Base-by-base conservation (phyloP, 2,797 vertebrate species). In the Lacerta bilineata region DNA sequence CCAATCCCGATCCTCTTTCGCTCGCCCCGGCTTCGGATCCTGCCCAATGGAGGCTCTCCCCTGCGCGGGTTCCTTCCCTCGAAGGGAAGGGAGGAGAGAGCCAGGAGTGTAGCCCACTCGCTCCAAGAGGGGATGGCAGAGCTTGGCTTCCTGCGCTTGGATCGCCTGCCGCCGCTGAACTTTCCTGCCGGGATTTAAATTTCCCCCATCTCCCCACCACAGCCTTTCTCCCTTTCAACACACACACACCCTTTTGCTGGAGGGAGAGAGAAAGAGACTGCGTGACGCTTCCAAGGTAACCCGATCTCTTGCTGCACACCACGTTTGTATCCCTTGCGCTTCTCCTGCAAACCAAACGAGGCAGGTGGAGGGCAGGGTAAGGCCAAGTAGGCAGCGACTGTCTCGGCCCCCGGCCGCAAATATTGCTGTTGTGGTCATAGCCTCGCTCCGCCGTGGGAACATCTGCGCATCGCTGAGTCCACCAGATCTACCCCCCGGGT, bases 281-380 rank as follows among this genome's bases (percentile, higher is more conserved):
- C 23, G 11, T 20, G 83, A 41, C 25, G 83, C 61, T 90, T 36
- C 75, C n/a, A 76, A 80, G 89, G 89, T 84, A 80, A 80, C 41
- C n/a, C 5, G 68, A 55, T n/a, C 83, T 71, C 80, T 55, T 36
- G 41, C 1, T 17, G 5, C 66, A 25, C 66, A 25, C 66, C 39
- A 6, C 61, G 27, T 39, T 46, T 50, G 17, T 87, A 5, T 25
- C 5, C 64, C 15, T 27, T n/a, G 29, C 71, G 68, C 55, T 10
- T 29, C 23, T 81, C 3, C 33, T 10, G 2, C 39, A 10, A 29
- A 13, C 43, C 80, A 8, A 59, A 36, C 64, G 39, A 72, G 68
- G 86, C 89, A 88, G 83, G 86, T 85, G 85, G 68, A 39, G 33
- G 20, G 23, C 27, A 27, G n/a, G n/a, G 64, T 17, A 46, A 69